These are phyloP conservation scores for Propithecus perrieri DNA, from an alignment of 2,797 vertebrate species.

Conservation along the genomic window DNA sequence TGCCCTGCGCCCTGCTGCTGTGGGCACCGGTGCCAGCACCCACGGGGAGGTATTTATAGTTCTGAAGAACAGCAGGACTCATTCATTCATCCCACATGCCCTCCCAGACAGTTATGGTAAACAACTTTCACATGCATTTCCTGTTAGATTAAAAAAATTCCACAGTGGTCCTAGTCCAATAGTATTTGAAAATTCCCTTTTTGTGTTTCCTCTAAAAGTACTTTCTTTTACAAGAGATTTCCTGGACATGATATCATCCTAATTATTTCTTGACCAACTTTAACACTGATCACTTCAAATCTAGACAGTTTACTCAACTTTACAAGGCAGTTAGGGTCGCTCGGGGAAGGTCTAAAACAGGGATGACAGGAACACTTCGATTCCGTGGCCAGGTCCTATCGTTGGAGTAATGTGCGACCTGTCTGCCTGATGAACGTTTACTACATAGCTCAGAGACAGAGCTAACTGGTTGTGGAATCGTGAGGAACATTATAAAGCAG, in stretches of 20 bases:
- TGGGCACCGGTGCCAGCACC: neutral
- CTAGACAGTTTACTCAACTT: neutral
- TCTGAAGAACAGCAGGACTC: constrained; percentile 11
- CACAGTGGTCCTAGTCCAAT: neutral
- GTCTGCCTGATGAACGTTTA: neutral
- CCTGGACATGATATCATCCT: constrained; percentile 34
- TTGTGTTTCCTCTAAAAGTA: neutral
- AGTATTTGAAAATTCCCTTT: constrained; percentile 56
- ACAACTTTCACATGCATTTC: constrained; percentile 58
- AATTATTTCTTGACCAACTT: constrained; percentile 20
- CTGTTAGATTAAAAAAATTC: constrained; percentile 31
- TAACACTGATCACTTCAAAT: constrained; percentile 18
- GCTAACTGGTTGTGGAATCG: neutral
- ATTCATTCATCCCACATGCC: constrained; percentile 56
- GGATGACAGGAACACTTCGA: neutral
- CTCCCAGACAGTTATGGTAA: constrained; percentile 59
- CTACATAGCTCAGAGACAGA: neutral
- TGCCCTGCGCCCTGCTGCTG: neutral
- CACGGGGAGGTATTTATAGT: constrained; percentile 37
- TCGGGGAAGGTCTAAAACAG: neutral
- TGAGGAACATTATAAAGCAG: neutral
- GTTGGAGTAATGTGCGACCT: neutral
- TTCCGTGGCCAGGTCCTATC: neutral
- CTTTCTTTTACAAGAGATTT: constrained; percentile 46
- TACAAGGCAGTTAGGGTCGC: neutral